Percentiles rank a stretch among this genome's conserved stretches.
phyloP scores from a whole-genome alignment of 2,113 vertebrate species.

The Dasyprocta punctata region DNA sequence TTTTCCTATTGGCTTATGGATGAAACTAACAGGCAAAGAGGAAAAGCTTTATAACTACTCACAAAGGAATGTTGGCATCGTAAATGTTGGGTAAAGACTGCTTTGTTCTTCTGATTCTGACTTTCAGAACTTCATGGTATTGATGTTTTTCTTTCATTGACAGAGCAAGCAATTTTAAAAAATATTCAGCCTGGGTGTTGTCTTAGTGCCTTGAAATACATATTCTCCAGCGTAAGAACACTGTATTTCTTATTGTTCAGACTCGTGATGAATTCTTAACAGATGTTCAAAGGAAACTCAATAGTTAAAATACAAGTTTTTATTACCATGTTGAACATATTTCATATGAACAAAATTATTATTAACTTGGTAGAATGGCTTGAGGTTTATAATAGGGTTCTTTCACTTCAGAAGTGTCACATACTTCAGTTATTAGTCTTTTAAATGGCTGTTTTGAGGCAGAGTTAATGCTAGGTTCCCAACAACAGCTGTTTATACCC shows the following conservation, averaged over 20 bases:
- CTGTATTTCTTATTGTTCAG: slow-evolving; percentile 39
- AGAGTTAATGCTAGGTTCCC: slow-evolving; percentile 60
- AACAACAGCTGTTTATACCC: slow-evolving; percentile 40
- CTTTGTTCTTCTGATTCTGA: slow-evolving; percentile 65
- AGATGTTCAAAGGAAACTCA: slow-evolving; percentile 56
- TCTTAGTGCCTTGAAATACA: slow-evolving; percentile 46
- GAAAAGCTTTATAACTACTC: slow-evolving; percentile 34
- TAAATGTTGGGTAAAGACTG: slow-evolving; percentile 8
- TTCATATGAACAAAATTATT: slow-evolving; percentile 60
- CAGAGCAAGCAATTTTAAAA: slow-evolving; percentile 22
- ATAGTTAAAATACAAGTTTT: slow-evolving; percentile 60
- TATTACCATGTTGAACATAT: slow-evolving; percentile 41
- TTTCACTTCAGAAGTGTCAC: slow-evolving; percentile 64
- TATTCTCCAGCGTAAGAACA: slow-evolving; percentile 42
- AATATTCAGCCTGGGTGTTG: background rate
- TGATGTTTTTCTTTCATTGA: slow-evolving; percentile 66
- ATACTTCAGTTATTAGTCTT: slow-evolving; percentile 57
- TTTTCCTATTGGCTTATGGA: slow-evolving; percentile 76
- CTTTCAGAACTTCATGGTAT: background rate
- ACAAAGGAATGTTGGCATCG: slow-evolving; percentile 46
- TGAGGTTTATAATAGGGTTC: slow-evolving; percentile 69
- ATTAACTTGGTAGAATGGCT: slow-evolving; percentile 59
- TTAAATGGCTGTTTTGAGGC: slow-evolving; percentile 50
- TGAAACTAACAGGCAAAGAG: slow-evolving; percentile 70
- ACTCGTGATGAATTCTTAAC: slow-evolving; percentile 41